phyloP scores from a whole-genome alignment of 2,797 vertebrate genomes.

The Perodicticus potto region DNA sequence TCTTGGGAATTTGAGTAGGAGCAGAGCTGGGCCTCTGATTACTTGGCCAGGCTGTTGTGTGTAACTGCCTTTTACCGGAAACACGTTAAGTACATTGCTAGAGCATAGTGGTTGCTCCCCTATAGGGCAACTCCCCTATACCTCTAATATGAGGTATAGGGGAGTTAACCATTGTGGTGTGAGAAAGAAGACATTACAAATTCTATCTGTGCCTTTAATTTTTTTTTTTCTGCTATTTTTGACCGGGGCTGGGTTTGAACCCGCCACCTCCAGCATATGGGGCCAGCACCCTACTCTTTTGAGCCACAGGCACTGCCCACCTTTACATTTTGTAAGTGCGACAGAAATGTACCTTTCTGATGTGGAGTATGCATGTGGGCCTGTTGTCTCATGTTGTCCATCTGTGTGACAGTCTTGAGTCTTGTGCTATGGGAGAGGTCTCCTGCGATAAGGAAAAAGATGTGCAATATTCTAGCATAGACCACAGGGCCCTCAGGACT shows the following conservation, averaged over 20 bases:
- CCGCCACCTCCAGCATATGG: too few species aligned
- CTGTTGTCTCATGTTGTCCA: neutral
- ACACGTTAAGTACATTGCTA: neutral
- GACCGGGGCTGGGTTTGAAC: too few species aligned
- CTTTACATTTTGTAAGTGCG: neutral
- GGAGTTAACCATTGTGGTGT: neutral
- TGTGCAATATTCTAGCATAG: neutral
- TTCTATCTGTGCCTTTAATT: neutral
- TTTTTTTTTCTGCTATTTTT: neutral
- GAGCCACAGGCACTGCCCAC: too few species aligned
- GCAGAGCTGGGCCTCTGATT: neutral
- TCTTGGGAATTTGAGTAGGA: neutral
- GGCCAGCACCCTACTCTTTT: too few species aligned
- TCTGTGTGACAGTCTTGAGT: neutral
- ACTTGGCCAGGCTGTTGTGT: neutral
- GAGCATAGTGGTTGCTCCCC: neutral
- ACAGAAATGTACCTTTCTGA: neutral
- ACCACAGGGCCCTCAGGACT: neutral
- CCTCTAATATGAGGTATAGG: neutral
- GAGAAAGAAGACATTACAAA: neutral
- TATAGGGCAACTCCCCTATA: too few species aligned
- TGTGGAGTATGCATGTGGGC: neutral
- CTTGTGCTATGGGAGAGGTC: neutral
- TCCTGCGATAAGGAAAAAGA: neutral
- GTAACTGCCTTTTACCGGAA: slow-evolving; percentile 34